phyloP scores from a whole-genome alignment of 2,797 vertebrate species.

The Prionace glauca region DNA sequence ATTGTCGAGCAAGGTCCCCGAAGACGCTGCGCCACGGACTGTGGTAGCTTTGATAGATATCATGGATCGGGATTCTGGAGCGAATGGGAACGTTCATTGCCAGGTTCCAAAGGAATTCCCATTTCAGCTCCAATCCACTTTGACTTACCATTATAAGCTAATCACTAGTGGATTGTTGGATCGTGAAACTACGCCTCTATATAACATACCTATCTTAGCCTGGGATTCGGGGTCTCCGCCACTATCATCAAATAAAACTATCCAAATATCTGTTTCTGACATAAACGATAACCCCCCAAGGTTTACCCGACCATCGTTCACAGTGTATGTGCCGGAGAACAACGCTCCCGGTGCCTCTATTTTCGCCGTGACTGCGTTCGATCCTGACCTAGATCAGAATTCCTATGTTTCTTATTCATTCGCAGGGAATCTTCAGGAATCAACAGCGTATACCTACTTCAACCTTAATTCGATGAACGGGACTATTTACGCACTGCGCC shows the following conservation, averaged over 20 bases:
- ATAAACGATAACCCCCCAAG: conserved; percentile 48
- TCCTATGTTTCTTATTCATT: conserved; percentile 48
- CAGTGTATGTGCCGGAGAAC: conserved; percentile 46
- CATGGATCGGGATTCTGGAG: conserved; percentile 37
- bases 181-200: background rate
- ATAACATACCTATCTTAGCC: conserved; percentile 23
- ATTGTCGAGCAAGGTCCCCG: conserved; percentile 49
- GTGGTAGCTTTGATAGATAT: conserved; percentile 26
- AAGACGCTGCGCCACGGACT: conserved; percentile 45
- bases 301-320: conserved; percentile 43
- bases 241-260: background rate
- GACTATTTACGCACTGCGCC: conserved; percentile 50
- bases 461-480: conserved; percentile 56
- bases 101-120: background rate
- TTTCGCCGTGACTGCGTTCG: conserved; percentile 44
- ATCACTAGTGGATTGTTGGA: conserved; percentile 1
- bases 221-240: conserved; percentile 38
- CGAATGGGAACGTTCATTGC: conserved; percentile 32
- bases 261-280: conserved; percentile 29
- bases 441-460: conserved; percentile 37
- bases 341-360: conserved; percentile 48
- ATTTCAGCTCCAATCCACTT: background rate
- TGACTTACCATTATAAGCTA: background rate
- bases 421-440: conserved; percentile 41
- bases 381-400: conserved; percentile 50